These are phyloP conservation scores for Xenotilapia flavipinnis DNA, from an alignment of 2,113 vertebrate species.

Conservation along the genomic window DNA sequence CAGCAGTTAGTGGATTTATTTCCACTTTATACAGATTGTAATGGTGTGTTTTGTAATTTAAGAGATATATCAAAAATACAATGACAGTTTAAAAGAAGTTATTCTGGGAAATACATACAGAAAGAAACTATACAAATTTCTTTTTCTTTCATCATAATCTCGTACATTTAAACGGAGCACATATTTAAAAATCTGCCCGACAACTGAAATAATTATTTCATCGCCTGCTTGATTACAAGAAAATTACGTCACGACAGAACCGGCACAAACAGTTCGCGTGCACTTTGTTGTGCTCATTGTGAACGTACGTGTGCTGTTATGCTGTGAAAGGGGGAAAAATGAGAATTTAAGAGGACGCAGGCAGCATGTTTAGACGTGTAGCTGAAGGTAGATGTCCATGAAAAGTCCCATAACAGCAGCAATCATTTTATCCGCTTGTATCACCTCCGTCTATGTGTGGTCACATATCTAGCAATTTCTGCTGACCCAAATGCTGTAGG, in stretches of 20 bases:
- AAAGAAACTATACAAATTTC: not conserved
- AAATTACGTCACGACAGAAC: not conserved
- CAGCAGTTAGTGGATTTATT: not conserved
- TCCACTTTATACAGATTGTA: not conserved
- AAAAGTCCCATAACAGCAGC: not conserved
- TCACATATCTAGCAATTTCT: not conserved
- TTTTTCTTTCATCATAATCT: slow-evolving; percentile 35
- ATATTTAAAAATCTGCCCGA: not conserved
- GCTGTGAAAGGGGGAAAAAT: not conserved
- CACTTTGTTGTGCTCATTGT: not conserved
- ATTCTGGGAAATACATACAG: not conserved
- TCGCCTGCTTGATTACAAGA: not conserved
- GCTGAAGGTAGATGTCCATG: not conserved
- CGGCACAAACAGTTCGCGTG: not conserved
- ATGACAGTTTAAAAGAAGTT: not conserved
- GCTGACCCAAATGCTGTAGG: not conserved
- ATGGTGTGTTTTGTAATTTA: not conserved
- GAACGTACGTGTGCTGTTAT: not conserved
- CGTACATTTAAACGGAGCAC: not conserved
- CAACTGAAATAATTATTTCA: not conserved
- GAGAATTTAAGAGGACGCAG: not conserved
- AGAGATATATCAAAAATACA: not conserved
- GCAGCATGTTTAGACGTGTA: not conserved
- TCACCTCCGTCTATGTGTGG: not conserved
- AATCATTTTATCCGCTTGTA: not conserved